Conservation (phyloP, 2,113 vertebrate genomes). For the Platichthys stellatus region DNA sequence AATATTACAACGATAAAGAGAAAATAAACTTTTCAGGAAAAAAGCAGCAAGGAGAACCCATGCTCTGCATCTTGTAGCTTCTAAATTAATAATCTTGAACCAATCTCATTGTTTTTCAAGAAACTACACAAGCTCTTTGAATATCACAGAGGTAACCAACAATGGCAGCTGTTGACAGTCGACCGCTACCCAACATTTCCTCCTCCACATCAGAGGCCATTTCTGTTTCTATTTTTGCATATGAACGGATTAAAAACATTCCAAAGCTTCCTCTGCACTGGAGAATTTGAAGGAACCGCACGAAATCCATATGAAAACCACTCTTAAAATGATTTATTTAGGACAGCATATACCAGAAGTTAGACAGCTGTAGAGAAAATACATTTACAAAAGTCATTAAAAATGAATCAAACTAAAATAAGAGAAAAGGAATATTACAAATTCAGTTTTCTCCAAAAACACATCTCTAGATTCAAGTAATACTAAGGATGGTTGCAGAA, state of each 20-base stretch:
- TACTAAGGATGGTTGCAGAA: constrained; percentile 67
- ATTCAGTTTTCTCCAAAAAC: constrained; percentile 49
- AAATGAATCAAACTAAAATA: constrained; percentile 38
- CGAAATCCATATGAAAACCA: constrained; percentile 38
- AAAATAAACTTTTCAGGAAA: too few relatives aligned
- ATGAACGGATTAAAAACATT: background rate
- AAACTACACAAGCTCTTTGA: too few relatives aligned
- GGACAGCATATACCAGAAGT: constrained; percentile 66
- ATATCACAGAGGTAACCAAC: too few relatives aligned
- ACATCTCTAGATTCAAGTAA: constrained; percentile 80
- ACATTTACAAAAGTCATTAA: constrained; percentile 76
- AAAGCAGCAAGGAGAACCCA: too few relatives aligned
- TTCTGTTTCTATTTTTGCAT: background rate
- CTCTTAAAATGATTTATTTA: constrained; percentile 75
- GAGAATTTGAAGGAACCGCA: background rate
- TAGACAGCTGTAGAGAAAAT: constrained; percentile 77
- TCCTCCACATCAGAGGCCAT: too few relatives aligned
- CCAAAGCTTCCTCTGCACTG: background rate
- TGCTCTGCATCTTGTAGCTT: too few relatives aligned
- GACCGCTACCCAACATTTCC: too few relatives aligned
- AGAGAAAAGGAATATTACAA: constrained; percentile 46
- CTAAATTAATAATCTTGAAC: too few relatives aligned
- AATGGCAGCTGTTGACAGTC: too few relatives aligned
- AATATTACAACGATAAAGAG: too few relatives aligned
- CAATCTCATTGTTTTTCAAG: too few relatives aligned